Percentiles rank a stretch among this genome's conserved stretches.
Conservation (phyloP, 2,113 vertebrate species). For the Phaethornis superciliosus region DNA sequence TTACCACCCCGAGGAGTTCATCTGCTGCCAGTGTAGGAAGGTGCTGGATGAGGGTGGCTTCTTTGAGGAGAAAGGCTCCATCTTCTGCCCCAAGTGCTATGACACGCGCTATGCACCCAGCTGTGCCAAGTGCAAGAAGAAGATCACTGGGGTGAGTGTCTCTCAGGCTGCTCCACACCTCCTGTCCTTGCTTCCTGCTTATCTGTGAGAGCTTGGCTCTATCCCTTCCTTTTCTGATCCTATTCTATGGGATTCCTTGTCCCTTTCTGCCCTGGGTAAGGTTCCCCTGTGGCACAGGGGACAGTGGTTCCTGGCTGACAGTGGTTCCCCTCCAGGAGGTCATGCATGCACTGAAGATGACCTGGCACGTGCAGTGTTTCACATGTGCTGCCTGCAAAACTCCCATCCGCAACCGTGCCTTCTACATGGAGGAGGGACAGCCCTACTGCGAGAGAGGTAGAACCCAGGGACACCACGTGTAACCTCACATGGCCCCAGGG, state of each 20-base stretch:
- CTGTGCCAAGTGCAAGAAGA: constrained; percentile 98
- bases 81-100: constrained; percentile 94
- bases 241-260: neutral
- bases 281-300: rapidly evolving
- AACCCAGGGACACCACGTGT: neutral
- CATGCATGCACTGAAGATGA: constrained; percentile 99
- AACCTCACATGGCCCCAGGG: neutral
- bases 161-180: neutral
- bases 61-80: constrained; percentile 94
- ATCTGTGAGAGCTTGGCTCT: neutral
- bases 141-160: constrained; percentile 89
- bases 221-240: neutral
- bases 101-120: constrained; percentile 91
- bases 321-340: constrained; percentile 83
- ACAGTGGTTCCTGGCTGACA: neutral
- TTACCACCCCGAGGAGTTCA: constrained; percentile 98
- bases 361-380: constrained; percentile 96
- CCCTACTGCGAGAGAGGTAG: constrained; percentile 97
- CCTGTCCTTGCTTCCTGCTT: neutral
- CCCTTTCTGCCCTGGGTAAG: neutral
- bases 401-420: constrained; percentile 94
- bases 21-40: constrained; percentile 91
- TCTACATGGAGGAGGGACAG: constrained; percentile 98
- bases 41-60: constrained; percentile 95
- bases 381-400: constrained; percentile 92